phyloP scores from a whole-genome alignment of 2,797 vertebrate species.

The Manis pentadactyla region DNA sequence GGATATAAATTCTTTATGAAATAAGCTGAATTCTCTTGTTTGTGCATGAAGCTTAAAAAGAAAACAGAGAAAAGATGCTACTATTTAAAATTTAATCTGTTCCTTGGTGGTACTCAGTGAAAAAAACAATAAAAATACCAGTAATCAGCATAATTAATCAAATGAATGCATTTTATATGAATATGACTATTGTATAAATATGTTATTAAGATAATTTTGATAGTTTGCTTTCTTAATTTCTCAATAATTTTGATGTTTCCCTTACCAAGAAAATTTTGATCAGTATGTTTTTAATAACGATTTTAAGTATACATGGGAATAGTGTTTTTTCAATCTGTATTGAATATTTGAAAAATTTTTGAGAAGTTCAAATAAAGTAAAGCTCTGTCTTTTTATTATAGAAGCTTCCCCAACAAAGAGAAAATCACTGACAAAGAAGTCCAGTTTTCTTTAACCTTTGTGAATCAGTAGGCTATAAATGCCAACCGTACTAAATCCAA shows the following conservation, averaged over 20 bases:
- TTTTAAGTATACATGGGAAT: not conserved
- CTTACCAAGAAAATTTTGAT: not conserved
- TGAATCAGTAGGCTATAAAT: slow-evolving; percentile 35
- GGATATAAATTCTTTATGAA: slow-evolving; percentile 48
- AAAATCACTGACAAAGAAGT: slow-evolving; percentile 48
- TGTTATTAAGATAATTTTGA: not conserved
- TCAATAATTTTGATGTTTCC: not conserved
- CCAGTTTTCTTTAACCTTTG: slow-evolving; percentile 38
- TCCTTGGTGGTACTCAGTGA: not conserved
- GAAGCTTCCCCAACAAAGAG: not conserved
- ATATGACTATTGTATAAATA: not conserved
- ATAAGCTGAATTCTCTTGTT: not conserved
- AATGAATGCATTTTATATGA: not conserved
- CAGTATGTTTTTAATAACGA: not conserved
- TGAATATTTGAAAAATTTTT: slow-evolving; percentile 4
- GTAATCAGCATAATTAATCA: not conserved
- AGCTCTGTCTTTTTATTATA: not conserved
- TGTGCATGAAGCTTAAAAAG: not conserved
- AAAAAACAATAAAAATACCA: not conserved
- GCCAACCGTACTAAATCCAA: not conserved
- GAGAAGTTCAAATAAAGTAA: not conserved
- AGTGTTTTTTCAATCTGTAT: not conserved
- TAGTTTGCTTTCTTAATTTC: not conserved
- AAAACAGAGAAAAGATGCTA: not conserved
- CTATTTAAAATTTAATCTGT: not conserved